Base-by-base conservation (phyloP, 2,113 vertebrate species). In the Cololabis saira region DNA sequence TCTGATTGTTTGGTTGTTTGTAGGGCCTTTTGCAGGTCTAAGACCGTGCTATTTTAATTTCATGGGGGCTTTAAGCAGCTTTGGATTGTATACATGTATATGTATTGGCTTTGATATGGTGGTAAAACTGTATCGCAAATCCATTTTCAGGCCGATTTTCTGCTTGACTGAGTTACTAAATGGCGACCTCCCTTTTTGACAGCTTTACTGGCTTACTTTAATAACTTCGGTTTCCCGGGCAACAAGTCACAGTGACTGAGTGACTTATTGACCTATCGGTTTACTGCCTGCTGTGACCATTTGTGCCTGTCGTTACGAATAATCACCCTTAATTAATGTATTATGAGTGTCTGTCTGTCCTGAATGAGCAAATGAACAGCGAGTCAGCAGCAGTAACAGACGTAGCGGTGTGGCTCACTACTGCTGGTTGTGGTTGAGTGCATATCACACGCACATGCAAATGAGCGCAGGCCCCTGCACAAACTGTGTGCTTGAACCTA, bases 311-410 rank as follows among this genome's bases (percentile, higher is more conserved):
- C 21, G 4, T 44, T 67, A 44, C 33, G 53, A 19, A 56, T 61
- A 7, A 63, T 41, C 51, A 67, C 61, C 41, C 12, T 17, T 57
- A 62, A 68, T 71, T 55, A 51, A 57, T 52, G 67, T 47, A 11
- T 55, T 62, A 33, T 65, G 11, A 5, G 44, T 24, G 15, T 42
- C 37, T 48, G 44, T 66, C 18, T 27, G 68, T 40, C 57, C 41
- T 37, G 1, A 2, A 74, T 49, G 65, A 67, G 69, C 58, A 47
- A 12, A 21, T 5, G n/a, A 53, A 58, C 33, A 42, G 18, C 64
- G 67, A 71, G 43, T 72, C 56, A 70, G 63, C 71, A 66, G 62
- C 47, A 18, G 54, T 18, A n/a, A 37, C 40, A 30, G 47, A 52
- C 17, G 17, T 5, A 30, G 12, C 52, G 61, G 67, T 19, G 30